Base-by-base conservation (phyloP, 2,113 vertebrate genomes). In the Scatophagus argus region DNA sequence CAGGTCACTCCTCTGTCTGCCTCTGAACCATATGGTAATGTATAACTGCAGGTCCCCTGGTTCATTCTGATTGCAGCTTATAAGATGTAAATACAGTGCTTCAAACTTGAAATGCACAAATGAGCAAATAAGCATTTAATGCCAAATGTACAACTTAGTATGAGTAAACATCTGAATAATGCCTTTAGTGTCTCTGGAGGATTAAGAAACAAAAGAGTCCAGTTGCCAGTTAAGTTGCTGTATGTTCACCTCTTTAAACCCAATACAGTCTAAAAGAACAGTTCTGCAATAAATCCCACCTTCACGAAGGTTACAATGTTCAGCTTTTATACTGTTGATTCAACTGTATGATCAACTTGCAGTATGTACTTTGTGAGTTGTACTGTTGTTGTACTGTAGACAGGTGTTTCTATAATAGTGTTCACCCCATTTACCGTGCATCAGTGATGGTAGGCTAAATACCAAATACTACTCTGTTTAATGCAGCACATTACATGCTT, bases 11-110 rank as follows among this genome's bases (percentile, higher is more conserved):
- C 34, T 43, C 32, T 55, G 21, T 51, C 51, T 64, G 66, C 66
- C 71, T 75, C 77, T 0, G n/a, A 44, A 67, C 54, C 66, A 72
- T 68, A 71, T 77, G 63, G 32, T 60, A 25, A 78, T 13, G n/a
- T 34, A 29, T 52, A 72, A 70, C 39, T 36, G 31, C 38, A 27
- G 25, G 9, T 80, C 12, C 58, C 63, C 34, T 38, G 29, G n/a
- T 54, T 25, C 17, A 29, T 69, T 74, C 32, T 43, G n/a, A 79
- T 65, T 49, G 58, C 16, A 0, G 47, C 4, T 54, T 16, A 34
- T 36, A 6, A n/a, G 17, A 59, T 58, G 13, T 38, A 64, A 61
- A 79, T 32, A 38, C 1, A 34, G 10, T 2, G 2, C 46, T 75
- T 74, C 10, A 23, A 46, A 59, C 6, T 27, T 69, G 47, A 71